Conservation (phyloP, 2,113 vertebrate species). For the Apus apus region DNA sequence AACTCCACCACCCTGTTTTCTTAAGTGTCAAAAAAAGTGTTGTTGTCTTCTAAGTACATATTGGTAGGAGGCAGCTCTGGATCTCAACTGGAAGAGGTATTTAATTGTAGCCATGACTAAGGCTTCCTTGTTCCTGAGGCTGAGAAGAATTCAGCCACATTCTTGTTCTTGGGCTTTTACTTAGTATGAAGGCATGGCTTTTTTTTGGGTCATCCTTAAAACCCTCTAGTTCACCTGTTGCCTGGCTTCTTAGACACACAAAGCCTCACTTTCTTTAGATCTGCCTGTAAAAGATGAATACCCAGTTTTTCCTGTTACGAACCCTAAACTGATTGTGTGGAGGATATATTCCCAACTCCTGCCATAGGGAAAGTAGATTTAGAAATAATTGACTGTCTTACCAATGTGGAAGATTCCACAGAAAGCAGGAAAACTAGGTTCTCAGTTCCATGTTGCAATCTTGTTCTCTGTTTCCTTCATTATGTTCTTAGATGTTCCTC, state of each 20-base stretch:
- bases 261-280: neutral
- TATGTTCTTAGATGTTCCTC: neutral
- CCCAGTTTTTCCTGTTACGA: neutral
- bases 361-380: neutral
- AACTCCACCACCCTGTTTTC: too few relatives aligned
- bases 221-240: neutral
- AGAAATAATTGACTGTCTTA: neutral
- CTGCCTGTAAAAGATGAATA: neutral
- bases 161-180: neutral
- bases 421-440: neutral
- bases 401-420: neutral
- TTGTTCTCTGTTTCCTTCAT: neutral
- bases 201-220: neutral
- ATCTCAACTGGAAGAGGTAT: neutral
- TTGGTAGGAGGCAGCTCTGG: neutral
- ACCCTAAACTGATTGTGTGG: neutral
- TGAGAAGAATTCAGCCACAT: neutral
- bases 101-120: neutral
- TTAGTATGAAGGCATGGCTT: neutral
- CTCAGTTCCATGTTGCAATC: neutral
- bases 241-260: neutral
- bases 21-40: neutral
- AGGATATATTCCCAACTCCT: neutral
- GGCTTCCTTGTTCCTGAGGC: neutral
- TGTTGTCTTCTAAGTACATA: neutral